Evolutionary conservation across 1,140 invertebrate species (phyloP).

Genomic region (Zelostemma sp.): DNA sequence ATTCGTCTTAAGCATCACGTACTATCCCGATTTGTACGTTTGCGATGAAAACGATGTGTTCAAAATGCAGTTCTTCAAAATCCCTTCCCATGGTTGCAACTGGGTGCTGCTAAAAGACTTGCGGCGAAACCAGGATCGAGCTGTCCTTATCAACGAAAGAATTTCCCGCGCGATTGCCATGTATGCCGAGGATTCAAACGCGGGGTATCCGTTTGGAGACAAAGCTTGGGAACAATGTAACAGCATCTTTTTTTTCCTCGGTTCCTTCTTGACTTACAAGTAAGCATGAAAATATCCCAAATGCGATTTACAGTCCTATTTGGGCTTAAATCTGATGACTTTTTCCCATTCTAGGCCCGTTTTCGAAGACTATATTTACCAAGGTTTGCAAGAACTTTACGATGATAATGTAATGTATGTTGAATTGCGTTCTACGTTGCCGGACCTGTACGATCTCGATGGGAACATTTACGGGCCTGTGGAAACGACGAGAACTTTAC

Average conservation of each 20-base stretch:
- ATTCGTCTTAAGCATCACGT: constrained; percentile 78
- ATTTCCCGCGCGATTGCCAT: constrained; percentile 72
- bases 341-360: no score
- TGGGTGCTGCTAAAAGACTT: constrained; percentile 74
- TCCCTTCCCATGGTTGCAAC: constrained; percentile 62
- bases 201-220: no score
- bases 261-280: constrained; percentile 75
- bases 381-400: no score
- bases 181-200: constrained; percentile 72
- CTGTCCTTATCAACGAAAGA: constrained; percentile 23
- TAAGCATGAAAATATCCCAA: no score
- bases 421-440: constrained; percentile 72
- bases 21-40: no score
- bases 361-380: no score
- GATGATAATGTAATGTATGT: no score
- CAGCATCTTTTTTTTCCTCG: constrained; percentile 74
- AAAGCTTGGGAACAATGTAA: no score
- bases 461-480: constrained; percentile 71
- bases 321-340: no score
- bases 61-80: constrained; percentile 56
- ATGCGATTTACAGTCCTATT: no score
- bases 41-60: constrained; percentile 46
- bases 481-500: constrained; percentile 73
- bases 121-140: constrained; percentile 59
- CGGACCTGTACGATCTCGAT: constrained; percentile 76